These are phyloP conservation scores for Ancistrus triradiatus DNA, from an alignment of 2,113 vertebrate species.

Conservation along the genomic window DNA sequence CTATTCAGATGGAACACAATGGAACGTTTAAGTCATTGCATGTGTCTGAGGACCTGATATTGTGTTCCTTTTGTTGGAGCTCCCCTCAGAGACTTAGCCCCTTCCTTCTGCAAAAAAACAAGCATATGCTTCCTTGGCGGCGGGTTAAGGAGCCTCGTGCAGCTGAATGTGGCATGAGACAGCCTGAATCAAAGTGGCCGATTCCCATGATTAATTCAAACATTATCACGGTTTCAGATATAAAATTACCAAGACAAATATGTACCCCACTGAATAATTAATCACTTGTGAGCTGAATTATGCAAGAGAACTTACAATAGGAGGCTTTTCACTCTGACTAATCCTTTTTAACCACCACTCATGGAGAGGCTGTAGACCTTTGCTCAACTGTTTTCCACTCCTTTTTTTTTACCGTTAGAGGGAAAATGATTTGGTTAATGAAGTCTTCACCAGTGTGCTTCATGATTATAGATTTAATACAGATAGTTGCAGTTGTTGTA, in stretches of 20 bases:
- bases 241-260: constrained; percentile 77
- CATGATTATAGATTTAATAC: too few species aligned
- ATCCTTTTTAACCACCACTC: constrained; percentile 59
- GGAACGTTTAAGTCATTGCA: constrained; percentile 89
- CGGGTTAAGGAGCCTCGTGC: constrained; percentile 75
- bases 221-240: constrained; percentile 62
- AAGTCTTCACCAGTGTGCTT: constrained; percentile 39
- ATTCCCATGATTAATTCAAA: constrained; percentile 81
- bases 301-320: constrained; percentile 66
- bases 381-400: constrained; percentile 42
- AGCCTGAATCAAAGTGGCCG: constrained; percentile 65
- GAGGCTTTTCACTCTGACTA: constrained; percentile 52
- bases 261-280: constrained; percentile 67
- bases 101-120: constrained; percentile 62
- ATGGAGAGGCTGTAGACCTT: constrained; percentile 54
- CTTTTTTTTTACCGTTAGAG: constrained; percentile 53
- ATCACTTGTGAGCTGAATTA: constrained; percentile 69
- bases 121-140: constrained; percentile 86
- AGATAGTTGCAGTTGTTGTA: too few species aligned
- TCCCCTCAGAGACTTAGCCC: constrained; percentile 71
- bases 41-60: constrained; percentile 77
- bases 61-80: constrained; percentile 79
- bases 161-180: constrained; percentile 72
- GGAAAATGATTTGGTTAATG: constrained; percentile 42
- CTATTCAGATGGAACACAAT: constrained; percentile 96